phyloP scores from a whole-genome alignment of 1,140 invertebrate genomes.

The Nautilus pompilius region DNA sequence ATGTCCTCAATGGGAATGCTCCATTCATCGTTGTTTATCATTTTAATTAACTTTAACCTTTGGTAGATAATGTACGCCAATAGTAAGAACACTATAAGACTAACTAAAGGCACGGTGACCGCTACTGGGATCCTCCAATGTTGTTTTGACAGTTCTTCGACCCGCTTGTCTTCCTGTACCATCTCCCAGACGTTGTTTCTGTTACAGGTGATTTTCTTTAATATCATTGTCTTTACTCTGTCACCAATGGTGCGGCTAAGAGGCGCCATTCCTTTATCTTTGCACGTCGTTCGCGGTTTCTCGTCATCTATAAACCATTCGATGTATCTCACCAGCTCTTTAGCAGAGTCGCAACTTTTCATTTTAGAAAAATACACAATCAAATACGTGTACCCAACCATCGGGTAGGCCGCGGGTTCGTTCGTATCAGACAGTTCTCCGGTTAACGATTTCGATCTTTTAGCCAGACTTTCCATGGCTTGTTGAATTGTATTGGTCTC shows the following conservation, averaged over 20 bases:
- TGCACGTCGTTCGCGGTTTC: slow-evolving; percentile 10
- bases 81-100: slow-evolving; percentile 4
- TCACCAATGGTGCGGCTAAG: slow-evolving; percentile 14
- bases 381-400: slow-evolving; percentile 37
- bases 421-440: slow-evolving; percentile 16
- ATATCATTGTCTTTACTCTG: slow-evolving; percentile 12
- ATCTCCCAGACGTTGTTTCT: slow-evolving; percentile 19
- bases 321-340: slow-evolving; percentile 38
- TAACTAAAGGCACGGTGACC: slow-evolving; percentile 13
- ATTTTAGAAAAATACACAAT: slow-evolving; percentile 25
- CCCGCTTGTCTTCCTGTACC: slow-evolving; percentile 16
- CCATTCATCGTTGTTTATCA: slow-evolving; percentile 35
- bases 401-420: slow-evolving; percentile 25
- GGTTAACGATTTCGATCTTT: slow-evolving; percentile 7
- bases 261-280: slow-evolving; percentile 19
- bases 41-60: slow-evolving; percentile 14
- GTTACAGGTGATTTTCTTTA: slow-evolving; percentile 29
- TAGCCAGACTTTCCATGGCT: slow-evolving; percentile 25
- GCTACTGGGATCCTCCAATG: slow-evolving; percentile 24
- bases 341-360: slow-evolving; percentile 24
- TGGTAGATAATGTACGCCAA: slow-evolving; percentile 15
- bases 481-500: slow-evolving; percentile 13
- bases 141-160: slow-evolving; percentile 14
- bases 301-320: slow-evolving; percentile 27
- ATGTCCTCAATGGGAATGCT: slow-evolving; percentile 40